Evolutionary conservation across 2,888 invertebrate species (phyloP), one percentile per base, ranked within the genome.

Genomic region (Drosophila anomelani): DNA sequence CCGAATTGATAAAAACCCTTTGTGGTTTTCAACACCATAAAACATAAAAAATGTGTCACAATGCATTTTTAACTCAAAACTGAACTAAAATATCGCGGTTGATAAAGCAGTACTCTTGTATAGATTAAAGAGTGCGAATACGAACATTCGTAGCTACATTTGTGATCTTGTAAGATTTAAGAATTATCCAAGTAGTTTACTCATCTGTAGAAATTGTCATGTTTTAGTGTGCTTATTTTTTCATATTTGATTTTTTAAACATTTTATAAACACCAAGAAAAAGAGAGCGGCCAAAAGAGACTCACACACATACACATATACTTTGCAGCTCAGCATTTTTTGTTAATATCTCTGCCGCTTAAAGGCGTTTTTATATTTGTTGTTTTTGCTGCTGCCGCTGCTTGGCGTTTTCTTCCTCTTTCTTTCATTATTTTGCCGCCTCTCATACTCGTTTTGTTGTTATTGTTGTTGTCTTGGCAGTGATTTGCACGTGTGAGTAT

Each of bases 321-420:
- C 71, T 71, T 74, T 63, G 76, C 73, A 41, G 57, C 49, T 76
- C 67, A 58, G 73, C 70, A 69, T 71, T 73, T 71, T 75, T 63
- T 64, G 58, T 70, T 55, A 63, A 58, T 72, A 62, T 70, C 58
- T 68, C 44, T 46, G 58, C 53, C 57, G 68, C 41, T 54, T 71
- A 20, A 67, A 66, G 70, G 56, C 72, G 46, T 73, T 58, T 64
- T 69, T 69, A 32, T 58, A 59, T 54, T 47, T 56, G 61, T 59
- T 67, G 62, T 61, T 57, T 57, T 58, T 61, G 60, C 38, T 53
- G 36, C 57, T 58, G 53, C 57, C 55, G 53, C 57, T 66, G 54
- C 71, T 81, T 79, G 69, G 60, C 61, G 67, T 75, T 76, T 77
- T 84, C 76, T 86, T 80, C 72, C 80, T 88, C 80, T 83, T 83